These are phyloP conservation scores for Argyresthia albistria DNA, from an alignment of 2,888 invertebrate genomes.

Conservation along the genomic window DNA sequence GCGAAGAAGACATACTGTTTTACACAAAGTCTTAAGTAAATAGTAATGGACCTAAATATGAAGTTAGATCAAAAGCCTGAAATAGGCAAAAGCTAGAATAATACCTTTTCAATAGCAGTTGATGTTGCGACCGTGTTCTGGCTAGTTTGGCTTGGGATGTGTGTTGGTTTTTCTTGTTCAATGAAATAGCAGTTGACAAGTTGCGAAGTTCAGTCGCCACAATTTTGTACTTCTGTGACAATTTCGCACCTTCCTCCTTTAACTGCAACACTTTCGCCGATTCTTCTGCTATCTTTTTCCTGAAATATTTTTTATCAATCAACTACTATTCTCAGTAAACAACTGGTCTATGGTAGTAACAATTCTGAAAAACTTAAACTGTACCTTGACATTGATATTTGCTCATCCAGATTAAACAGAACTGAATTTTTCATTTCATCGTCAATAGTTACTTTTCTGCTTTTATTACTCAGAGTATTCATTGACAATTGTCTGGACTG, in stretches of 20 bases:
- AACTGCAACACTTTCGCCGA: conserved; percentile 53
- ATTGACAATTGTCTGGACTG: conserved; percentile 37
- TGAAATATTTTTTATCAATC: conserved; percentile 15
- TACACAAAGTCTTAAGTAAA: background rate
- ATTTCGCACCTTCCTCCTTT: conserved; percentile 49
- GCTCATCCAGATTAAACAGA: conserved; percentile 32
- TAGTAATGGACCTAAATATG: background rate
- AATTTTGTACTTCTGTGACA: conserved; percentile 56
- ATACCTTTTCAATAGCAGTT: conserved; percentile 56
- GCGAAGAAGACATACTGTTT: background rate
- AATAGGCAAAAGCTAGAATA: background rate
- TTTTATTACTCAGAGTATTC: conserved; percentile 35
- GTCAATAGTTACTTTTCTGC: conserved; percentile 33
- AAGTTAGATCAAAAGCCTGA: background rate
- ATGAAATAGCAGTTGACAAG: conserved; percentile 48
- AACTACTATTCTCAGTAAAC: background rate
- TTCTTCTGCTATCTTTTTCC: conserved; percentile 60
- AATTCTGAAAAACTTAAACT: background rate
- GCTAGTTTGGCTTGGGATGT: conserved; percentile 41
- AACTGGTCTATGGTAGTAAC: background rate
- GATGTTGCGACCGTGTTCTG: conserved; percentile 53
- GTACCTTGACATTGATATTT: conserved; percentile 54
- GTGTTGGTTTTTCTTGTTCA: conserved; percentile 55
- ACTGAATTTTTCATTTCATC: too few relatives aligned
- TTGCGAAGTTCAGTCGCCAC: conserved; percentile 52